Percentiles rank a stretch among this genome's conserved stretches.
Evolutionary conservation across 1,140 invertebrate genomes (phyloP).

Genomic region (Drosophila sechellia): DNA sequence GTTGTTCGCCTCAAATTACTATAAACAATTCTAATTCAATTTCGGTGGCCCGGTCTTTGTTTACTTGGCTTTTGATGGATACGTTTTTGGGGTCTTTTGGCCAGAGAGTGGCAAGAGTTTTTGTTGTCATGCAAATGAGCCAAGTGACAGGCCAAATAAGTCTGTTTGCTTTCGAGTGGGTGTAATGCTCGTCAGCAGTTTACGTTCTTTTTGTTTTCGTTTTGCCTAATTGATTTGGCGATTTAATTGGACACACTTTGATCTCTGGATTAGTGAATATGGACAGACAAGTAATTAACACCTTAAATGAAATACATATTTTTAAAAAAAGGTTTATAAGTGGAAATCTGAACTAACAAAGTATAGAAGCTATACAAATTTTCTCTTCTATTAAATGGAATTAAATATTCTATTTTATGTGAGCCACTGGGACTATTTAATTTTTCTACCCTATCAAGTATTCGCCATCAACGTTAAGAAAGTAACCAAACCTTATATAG

Average conservation of each 20-base stretch:
- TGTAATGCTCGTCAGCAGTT: slow-evolving; percentile 27
- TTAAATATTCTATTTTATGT: too few species aligned
- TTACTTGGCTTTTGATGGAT: slow-evolving; percentile 53
- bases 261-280: background rate
- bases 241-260: slow-evolving; percentile 6
- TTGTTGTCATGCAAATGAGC: slow-evolving; percentile 51
- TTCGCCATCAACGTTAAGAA: slow-evolving; percentile 23
- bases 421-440: too few species aligned
- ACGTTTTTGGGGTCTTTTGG: slow-evolving; percentile 42
- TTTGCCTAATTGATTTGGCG: slow-evolving; percentile 30
- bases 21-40: slow-evolving; percentile 44
- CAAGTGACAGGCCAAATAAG: slow-evolving; percentile 35
- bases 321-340: too few species aligned
- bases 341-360: too few species aligned
- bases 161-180: slow-evolving; percentile 21
- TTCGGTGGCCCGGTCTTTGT: slow-evolving; percentile 38
- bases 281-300: too few species aligned
- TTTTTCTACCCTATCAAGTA: slow-evolving; percentile 15
- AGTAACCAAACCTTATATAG: slow-evolving; percentile 16
- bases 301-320: too few species aligned
- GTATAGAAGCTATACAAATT: too few species aligned
- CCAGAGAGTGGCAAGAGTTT: slow-evolving; percentile 65
- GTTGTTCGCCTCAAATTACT: slow-evolving; percentile 47
- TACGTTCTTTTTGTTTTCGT: slow-evolving; percentile 12
- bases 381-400: too few species aligned